Base-by-base conservation (phyloP, 2,888 invertebrate species). In the Pediacus dermestoides region DNA sequence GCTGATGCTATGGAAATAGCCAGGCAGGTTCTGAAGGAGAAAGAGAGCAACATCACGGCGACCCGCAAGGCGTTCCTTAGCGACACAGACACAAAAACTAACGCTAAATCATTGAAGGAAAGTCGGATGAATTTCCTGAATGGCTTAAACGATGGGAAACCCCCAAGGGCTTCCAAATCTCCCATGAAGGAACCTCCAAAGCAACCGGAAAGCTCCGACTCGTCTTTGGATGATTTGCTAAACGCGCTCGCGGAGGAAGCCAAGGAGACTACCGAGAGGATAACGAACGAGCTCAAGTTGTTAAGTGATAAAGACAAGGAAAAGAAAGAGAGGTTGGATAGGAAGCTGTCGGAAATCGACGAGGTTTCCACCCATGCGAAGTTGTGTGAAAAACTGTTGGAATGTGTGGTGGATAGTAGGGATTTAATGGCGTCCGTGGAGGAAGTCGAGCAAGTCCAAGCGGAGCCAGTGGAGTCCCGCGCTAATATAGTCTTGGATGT, bases 211-310 rank as follows among this genome's bases (percentile, higher is more conserved):
- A 42, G 46, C 3, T 41, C 33, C 3, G 40, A 44, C 9, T 55
- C 58, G 10, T 71, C 74, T 42, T 68, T 85, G 63, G 84, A 85
- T 63, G 84, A 85, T 59, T 76, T 85, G 21, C 70, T 87, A 33
- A 80, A 82, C 54, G 80, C 82, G 62, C 74, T 87, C 42, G 85
- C 85, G 7, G 78, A 78, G 59, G 86, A 87, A 73, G 84, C 85
- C 8, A 78, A 81, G 70, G 82, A 83, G 59, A 82, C 83, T 27
- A 84, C 82, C 59, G 81, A 82, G 48, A 78, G 64, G 34, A 67
- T 68, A 16, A 79, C 78, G n/a, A 75, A 78, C 46, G 83, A 84
- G 45, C 67, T 84, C 58, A 58, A 59, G 33, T 47, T 55, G 16
- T 48, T 64, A 2, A 55, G 52, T 28, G 56, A 58, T 26, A 56